phyloP scores from a whole-genome alignment of 2,797 vertebrate species.

The Tenualosa ilisha region DNA sequence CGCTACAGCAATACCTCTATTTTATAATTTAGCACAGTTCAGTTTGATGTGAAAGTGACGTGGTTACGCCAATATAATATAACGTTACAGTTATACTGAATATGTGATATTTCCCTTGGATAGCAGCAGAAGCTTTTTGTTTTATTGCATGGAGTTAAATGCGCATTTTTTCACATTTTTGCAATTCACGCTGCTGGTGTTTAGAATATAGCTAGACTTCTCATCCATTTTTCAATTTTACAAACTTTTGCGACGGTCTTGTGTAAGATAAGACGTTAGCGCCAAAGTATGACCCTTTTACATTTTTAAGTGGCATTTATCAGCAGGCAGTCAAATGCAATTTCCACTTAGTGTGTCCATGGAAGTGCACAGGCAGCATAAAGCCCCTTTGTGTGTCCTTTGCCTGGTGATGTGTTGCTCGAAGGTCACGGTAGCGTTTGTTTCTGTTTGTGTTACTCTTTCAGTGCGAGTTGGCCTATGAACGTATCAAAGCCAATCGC shows the following conservation, averaged over 20 bases:
- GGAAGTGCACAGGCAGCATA: background rate
- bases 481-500: background rate
- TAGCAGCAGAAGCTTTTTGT: background rate
- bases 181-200: background rate
- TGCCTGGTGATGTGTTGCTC: background rate
- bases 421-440: slow-evolving; percentile 56
- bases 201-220: background rate
- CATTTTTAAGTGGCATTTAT: background rate
- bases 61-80: background rate
- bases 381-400: background rate
- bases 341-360: background rate
- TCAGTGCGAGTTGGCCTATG: background rate
- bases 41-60: background rate
- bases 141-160: background rate
- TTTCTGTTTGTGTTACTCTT: slow-evolving; percentile 52
- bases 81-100: background rate
- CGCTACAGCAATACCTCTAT: background rate
- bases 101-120: background rate
- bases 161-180: background rate
- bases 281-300: background rate
- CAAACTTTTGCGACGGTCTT: background rate
- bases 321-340: background rate
- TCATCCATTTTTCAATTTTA: background rate
- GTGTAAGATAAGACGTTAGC: background rate
- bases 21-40: background rate